A percentile compares a stretch with the other conserved stretches of the same genome.
Conservation (phyloP, 2,797 vertebrate species). For the Lophura swinhoii region DNA sequence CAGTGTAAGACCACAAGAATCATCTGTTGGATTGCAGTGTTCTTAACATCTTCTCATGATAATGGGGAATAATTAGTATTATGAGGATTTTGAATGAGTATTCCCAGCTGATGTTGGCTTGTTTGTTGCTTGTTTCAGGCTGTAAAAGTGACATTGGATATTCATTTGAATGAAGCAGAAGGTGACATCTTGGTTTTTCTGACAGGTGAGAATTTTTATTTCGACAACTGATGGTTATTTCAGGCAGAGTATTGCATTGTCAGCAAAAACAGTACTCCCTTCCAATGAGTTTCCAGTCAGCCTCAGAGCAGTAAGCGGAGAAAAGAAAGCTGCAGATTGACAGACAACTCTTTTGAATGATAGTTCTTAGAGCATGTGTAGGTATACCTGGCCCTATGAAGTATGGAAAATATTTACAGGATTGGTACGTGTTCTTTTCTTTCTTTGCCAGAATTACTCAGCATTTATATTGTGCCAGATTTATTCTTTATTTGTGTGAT, state of each 20-base stretch:
- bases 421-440: background rate
- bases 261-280: background rate
- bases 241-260: background rate
- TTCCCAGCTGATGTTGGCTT: background rate
- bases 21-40: background rate
- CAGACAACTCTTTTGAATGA: rapidly evolving
- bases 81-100: background rate
- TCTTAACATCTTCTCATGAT: background rate
- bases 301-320: background rate
- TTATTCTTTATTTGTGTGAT: background rate
- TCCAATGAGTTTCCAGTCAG: background rate
- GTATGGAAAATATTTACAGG: background rate
- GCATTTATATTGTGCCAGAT: background rate
- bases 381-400: background rate
- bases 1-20: background rate
- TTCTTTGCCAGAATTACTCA: background rate
- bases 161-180: conserved; percentile 89
- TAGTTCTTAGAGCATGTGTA: background rate
- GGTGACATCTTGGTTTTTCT: conserved; percentile 97
- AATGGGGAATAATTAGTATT: background rate
- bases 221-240: background rate
- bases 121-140: conserved; percentile 82
- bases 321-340: background rate
- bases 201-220: conserved; percentile 83
- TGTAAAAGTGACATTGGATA: conserved; percentile 89